Conservation (phyloP, 2,113 vertebrate genomes). For the Notarius lentiginosus region DNA sequence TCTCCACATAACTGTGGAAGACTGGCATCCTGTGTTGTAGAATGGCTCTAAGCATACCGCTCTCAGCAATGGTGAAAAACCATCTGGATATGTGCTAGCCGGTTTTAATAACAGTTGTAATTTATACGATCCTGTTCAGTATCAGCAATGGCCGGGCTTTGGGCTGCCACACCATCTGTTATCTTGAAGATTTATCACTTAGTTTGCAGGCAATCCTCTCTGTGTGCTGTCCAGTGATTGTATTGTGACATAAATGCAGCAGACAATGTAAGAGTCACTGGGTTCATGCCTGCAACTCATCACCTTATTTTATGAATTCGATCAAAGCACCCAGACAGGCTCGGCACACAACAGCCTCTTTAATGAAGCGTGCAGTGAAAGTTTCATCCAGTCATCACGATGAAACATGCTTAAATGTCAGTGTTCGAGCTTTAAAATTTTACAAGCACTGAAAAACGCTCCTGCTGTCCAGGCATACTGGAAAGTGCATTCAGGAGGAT, state of each 20-base stretch:
- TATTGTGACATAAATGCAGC: conserved; percentile 10
- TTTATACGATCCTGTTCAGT: not conserved
- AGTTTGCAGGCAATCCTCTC: conserved; percentile 25
- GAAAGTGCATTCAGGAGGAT: conserved; percentile 42
- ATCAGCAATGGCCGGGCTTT: conserved; percentile 1
- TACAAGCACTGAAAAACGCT: conserved; percentile 9
- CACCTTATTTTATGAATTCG: conserved; percentile 31
- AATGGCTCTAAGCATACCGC: not conserved
- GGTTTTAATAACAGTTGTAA: conserved; percentile 16
- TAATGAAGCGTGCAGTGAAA: conserved; percentile 16
- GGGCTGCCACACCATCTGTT: conserved; percentile 19
- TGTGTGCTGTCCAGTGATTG: conserved; percentile 34
- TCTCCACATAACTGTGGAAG: not conserved
- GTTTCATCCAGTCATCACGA: conserved; percentile 8
- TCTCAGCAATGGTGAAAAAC: not conserved
- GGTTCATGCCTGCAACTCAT: conserved; percentile 45
- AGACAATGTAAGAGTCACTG: conserved; percentile 39
- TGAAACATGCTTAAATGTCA: conserved; percentile 1
- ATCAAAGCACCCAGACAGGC: conserved; percentile 24
- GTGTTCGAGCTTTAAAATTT: not conserved
- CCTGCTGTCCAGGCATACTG: conserved; percentile 5
- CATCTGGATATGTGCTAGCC: conserved; percentile 11
- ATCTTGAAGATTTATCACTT: conserved; percentile 32
- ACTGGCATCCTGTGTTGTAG: not conserved
- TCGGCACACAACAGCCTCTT: conserved; percentile 7